Conservation (phyloP, 2,113 vertebrate species). For the Nematolebias whitei region DNA sequence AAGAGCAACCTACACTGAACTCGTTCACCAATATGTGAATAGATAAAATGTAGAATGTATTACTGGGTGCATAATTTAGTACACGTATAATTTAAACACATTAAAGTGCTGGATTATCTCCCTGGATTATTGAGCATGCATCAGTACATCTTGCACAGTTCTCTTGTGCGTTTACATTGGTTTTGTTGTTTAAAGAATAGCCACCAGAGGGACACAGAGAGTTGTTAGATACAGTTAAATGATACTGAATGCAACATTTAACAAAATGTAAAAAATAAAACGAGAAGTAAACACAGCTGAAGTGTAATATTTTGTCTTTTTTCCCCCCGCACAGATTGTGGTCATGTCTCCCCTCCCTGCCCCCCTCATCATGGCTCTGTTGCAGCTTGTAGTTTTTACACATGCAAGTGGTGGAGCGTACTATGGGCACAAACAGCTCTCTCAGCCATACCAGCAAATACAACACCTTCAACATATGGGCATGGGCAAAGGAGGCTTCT, state of each 20-base stretch:
- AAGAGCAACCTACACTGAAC: no score
- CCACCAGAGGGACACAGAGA: conserved; percentile 42
- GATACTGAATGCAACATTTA: conserved; percentile 1
- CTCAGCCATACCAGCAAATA: conserved; percentile 85
- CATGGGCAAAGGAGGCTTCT: conserved; percentile 85
- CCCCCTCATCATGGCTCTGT: conserved; percentile 62
- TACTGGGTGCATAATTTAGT: no score
- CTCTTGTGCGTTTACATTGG: no score
- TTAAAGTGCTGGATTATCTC: no score
- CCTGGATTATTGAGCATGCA: no score
- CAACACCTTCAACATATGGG: conserved; percentile 91
- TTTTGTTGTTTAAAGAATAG: conserved; percentile 1
- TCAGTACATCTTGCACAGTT: no score
- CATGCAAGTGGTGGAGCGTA: conserved; percentile 84
- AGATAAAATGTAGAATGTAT: no score
- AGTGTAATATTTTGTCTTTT: conserved; percentile 21
- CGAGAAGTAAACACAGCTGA: not conserved
- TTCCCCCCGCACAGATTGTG: conserved; percentile 64
- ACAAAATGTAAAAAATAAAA: not conserved
- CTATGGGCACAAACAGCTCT: conserved; percentile 92
- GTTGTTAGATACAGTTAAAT: not conserved
- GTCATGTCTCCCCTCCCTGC: conserved; percentile 61
- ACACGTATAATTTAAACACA: no score
- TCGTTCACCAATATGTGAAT: no score
- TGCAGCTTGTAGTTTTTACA: conserved; percentile 79